Evolutionary conservation across 2,113 vertebrate genomes (phyloP).

Genomic region (Brachypteracias leptosomus): DNA sequence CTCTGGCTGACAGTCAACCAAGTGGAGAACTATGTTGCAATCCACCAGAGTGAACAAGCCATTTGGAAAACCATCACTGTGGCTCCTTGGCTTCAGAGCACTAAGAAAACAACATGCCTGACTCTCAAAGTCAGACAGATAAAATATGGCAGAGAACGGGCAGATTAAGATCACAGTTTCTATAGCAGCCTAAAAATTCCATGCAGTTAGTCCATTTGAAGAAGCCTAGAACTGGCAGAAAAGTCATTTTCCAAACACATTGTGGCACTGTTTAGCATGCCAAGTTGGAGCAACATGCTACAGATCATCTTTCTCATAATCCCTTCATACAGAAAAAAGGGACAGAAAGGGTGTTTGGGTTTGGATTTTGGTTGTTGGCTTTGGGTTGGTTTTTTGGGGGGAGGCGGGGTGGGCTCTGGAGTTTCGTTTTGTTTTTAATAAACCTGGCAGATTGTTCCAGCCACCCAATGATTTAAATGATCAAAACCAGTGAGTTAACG

Average conservation of each 20-base stretch:
- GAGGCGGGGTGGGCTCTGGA: too few species aligned
- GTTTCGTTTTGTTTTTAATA: neutral
- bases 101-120: neutral
- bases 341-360: neutral
- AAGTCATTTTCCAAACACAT: neutral
- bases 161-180: slow-evolving; percentile 15
- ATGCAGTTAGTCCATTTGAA: neutral
- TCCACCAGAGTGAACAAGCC: neutral
- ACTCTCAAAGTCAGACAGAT: neutral
- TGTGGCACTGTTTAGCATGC: neutral
- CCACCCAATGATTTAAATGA: neutral
- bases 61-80: neutral
- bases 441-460: neutral
- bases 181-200: slow-evolving; percentile 29
- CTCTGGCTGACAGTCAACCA: neutral
- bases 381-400: neutral
- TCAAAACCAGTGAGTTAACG: neutral
- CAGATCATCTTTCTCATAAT: neutral
- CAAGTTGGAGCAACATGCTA: neutral
- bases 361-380: neutral
- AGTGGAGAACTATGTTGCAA: neutral
- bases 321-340: neutral
- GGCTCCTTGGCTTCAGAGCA: neutral
- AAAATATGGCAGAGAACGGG: neutral
- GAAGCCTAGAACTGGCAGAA: neutral